These are phyloP conservation scores for Myocastor coypus DNA, from an alignment of 2,113 vertebrate genomes.

Conservation along the genomic window DNA sequence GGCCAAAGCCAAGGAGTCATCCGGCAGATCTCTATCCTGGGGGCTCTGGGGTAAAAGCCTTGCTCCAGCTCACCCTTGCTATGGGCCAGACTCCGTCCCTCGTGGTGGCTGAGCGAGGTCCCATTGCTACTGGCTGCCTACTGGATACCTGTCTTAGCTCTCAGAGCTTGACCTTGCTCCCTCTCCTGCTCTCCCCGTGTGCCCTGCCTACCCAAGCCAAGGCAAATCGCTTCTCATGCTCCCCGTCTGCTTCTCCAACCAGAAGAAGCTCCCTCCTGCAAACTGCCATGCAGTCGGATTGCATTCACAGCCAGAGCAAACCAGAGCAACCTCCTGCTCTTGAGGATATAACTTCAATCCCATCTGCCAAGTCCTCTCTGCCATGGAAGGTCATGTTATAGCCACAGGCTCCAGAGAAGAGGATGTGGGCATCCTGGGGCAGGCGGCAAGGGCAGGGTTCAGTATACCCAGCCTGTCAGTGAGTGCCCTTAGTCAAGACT, in stretches of 20 bases:
- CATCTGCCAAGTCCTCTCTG: not conserved
- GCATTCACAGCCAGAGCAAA: not conserved
- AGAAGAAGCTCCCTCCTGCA: not conserved
- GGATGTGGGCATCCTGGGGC: not conserved
- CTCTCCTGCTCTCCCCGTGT: not conserved
- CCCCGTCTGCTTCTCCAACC: not conserved
- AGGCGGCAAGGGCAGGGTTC: not conserved
- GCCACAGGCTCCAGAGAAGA: no score
- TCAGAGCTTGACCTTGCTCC: not conserved
- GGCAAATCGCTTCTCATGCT: not conserved
- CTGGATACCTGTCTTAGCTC: not conserved
- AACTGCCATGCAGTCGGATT: not conserved
- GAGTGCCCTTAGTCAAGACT: not conserved
- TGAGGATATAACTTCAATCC: not conserved
- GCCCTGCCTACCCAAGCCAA: not conserved
- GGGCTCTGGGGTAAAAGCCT: not conserved
- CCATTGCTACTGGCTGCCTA: not conserved
- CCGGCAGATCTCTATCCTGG: no score
- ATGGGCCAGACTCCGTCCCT: not conserved
- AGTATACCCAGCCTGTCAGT: not conserved
- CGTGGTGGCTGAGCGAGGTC: not conserved
- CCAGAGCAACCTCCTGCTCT: not conserved
- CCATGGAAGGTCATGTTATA: not conserved
- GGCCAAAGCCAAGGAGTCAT: not conserved
- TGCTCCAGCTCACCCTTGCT: not conserved